phyloP scores from a whole-genome alignment of 2,113 vertebrate genomes.

The Mormyrus iriodes region DNA sequence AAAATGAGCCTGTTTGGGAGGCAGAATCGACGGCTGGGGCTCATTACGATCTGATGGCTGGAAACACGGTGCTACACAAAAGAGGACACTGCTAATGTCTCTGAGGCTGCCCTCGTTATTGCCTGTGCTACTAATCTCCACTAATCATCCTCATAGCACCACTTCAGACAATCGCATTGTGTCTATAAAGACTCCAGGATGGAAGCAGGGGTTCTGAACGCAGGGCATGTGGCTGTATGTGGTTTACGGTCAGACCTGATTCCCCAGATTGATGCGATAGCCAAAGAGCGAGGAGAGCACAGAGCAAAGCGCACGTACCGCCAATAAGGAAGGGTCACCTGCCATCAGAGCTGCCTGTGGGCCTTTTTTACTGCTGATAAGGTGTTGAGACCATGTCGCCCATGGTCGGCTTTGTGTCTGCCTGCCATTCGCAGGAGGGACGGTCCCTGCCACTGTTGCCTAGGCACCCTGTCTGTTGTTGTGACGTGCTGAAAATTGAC shows the following conservation, averaged over 20 bases:
- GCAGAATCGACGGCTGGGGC: background rate
- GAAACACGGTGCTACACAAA: background rate
- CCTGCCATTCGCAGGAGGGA: background rate
- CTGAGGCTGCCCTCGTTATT: too few species aligned
- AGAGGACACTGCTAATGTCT: background rate
- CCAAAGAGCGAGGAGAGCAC: background rate
- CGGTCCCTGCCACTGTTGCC: background rate
- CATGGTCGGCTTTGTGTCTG: background rate
- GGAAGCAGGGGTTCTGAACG: background rate
- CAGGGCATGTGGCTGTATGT: background rate
- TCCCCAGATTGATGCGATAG: constrained; percentile 2
- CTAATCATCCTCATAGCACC: background rate
- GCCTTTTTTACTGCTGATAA: constrained; percentile 22
- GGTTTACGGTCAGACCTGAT: background rate
- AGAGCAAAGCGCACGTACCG: background rate
- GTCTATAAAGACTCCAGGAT: background rate
- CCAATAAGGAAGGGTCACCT: constrained; percentile 20
- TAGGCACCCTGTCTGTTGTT: constrained; percentile 7
- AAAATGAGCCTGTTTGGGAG: background rate
- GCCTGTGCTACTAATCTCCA: background rate
- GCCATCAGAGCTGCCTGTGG: background rate
- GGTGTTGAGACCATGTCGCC: background rate
- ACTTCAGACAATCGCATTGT: background rate
- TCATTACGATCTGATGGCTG: background rate
- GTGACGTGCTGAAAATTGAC: constrained; percentile 14